These are phyloP conservation scores for Cryptocheilus praepositus DNA, from an alignment of 2,888 invertebrate species.

Conservation along the genomic window DNA sequence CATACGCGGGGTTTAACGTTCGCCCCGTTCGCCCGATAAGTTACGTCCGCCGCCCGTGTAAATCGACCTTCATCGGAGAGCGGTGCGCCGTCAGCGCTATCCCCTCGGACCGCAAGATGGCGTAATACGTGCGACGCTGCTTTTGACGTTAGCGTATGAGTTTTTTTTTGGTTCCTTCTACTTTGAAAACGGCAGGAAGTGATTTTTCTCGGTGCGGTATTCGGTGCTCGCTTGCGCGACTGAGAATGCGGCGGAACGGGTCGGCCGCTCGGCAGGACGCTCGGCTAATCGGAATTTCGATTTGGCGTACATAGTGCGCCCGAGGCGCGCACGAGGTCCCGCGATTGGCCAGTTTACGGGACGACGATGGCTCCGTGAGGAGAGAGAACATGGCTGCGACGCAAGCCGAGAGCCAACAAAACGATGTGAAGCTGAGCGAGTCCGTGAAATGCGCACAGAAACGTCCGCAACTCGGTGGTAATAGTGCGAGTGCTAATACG, in stretches of 20 bases:
- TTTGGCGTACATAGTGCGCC: slow-evolving; percentile 54
- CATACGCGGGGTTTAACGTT: too few relatives aligned
- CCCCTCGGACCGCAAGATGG: slow-evolving; percentile 59
- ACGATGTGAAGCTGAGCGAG: slow-evolving; percentile 77
- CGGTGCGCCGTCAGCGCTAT: too few relatives aligned
- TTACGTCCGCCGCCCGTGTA: too few relatives aligned
- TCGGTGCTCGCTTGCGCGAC: slow-evolving; percentile 42
- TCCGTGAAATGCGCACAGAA: slow-evolving; percentile 76
- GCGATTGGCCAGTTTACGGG: slow-evolving; percentile 67
- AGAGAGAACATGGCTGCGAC: slow-evolving; percentile 86
- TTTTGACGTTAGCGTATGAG: slow-evolving; percentile 66
- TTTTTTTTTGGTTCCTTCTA: slow-evolving; percentile 54
- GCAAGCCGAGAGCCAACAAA: slow-evolving; percentile 89
- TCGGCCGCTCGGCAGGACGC: slow-evolving; percentile 50
- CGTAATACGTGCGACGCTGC: slow-evolving; percentile 66
- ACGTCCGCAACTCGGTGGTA: slow-evolving; percentile 75
- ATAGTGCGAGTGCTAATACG: slow-evolving; percentile 72
- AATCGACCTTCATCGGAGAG: too few relatives aligned
- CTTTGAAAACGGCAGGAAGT: slow-evolving; percentile 56
- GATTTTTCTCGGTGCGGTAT: slow-evolving; percentile 47
- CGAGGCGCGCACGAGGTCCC: slow-evolving; percentile 61
- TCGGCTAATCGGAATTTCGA: slow-evolving; percentile 48
- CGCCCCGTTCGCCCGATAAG: too few relatives aligned
- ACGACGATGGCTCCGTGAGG: slow-evolving; percentile 70
- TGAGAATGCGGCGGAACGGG: slow-evolving; percentile 64